Percentiles rank a stretch among this genome's conserved stretches.
These are phyloP conservation scores for Hapalemur alaotrensis DNA, from an alignment of 2,797 vertebrate genomes.

Conservation along the genomic window DNA sequence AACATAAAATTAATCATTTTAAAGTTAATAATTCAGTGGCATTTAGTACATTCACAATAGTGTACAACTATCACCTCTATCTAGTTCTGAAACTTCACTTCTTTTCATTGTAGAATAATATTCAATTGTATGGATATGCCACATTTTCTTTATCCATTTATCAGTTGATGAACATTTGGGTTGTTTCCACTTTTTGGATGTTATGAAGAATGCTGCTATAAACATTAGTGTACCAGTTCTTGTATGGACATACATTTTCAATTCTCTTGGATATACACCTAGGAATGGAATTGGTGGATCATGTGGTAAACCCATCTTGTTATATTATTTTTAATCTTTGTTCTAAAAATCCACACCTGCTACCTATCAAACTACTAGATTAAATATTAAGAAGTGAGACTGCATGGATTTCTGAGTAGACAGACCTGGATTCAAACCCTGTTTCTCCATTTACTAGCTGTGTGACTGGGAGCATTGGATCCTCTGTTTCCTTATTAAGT, in stretches of 20 bases:
- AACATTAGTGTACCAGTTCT: neutral
- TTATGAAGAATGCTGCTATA: neutral
- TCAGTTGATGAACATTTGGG: neutral
- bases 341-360: neutral
- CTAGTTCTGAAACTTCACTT: neutral
- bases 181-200: neutral
- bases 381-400: neutral
- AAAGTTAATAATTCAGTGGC: neutral
- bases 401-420: neutral
- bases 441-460: neutral
- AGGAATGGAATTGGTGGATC: neutral
- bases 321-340: neutral
- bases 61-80: neutral
- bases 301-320: neutral
- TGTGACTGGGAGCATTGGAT: neutral
- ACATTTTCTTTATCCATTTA: neutral
- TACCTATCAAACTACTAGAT: neutral
- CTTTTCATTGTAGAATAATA: constrained; percentile 28
- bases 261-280: neutral
- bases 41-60: neutral
- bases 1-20: neutral
- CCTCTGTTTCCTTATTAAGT: neutral
- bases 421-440: neutral
- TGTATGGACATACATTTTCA: neutral
- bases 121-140: neutral